A percentile compares a stretch with the other conserved stretches of the same genome.
Conservation (phyloP, 2,888 invertebrate genomes). For the Allygus modestus region DNA sequence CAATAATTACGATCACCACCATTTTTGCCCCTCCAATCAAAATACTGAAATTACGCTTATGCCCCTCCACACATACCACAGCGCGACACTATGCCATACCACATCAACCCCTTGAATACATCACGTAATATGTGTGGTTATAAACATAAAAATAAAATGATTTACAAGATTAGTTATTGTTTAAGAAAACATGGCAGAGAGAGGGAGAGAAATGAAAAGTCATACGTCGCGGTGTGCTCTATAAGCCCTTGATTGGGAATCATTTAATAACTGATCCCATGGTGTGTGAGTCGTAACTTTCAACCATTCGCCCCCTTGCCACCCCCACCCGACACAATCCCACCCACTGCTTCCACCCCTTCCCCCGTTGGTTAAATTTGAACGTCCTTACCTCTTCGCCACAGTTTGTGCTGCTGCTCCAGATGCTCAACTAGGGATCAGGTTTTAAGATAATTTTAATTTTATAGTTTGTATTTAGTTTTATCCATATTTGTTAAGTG, state of each 20-base stretch:
- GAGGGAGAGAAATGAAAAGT: background rate
- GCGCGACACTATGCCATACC: no score
- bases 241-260: background rate
- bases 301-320: background rate
- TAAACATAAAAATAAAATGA: no score
- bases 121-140: no score
- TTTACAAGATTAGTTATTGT: no score
- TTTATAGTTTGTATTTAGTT: background rate
- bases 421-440: background rate
- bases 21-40: no score
- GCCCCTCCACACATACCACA: no score
- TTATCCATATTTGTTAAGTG: background rate
- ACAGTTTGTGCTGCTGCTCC: background rate
- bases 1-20: no score
- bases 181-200: no score
- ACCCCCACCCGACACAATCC: background rate
- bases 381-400: background rate
- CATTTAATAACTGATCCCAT: conserved; percentile 12
- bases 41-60: no score
- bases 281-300: background rate
- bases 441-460: background rate
- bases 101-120: no score
- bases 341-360: no score
- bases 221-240: background rate
- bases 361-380: background rate